Conservation (phyloP, 2,888 invertebrate species). For the Taphrorychus bicolor region DNA sequence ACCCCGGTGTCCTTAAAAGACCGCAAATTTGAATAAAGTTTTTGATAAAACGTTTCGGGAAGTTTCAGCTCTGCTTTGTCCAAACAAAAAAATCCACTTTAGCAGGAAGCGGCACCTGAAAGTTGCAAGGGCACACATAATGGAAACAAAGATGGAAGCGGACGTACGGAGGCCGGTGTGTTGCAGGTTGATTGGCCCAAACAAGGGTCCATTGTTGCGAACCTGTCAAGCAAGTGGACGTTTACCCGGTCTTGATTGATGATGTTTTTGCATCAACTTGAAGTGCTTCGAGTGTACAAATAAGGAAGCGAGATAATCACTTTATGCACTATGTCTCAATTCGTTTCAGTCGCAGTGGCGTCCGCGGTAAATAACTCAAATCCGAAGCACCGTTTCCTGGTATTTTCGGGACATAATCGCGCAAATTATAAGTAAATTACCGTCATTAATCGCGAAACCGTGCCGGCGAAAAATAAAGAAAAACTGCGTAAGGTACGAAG, state of each 20-base stretch:
- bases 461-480: conserved; percentile 31
- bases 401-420: conserved; percentile 21
- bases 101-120: neutral
- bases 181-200: conserved; percentile 46
- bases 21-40: conserved; percentile 41
- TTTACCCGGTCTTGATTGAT: conserved; percentile 50
- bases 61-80: neutral
- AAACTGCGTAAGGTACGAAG: conserved; percentile 35
- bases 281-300: conserved; percentile 26
- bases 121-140: neutral
- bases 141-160: conserved; percentile 17
- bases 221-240: conserved; percentile 46
- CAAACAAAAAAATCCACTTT: neutral
- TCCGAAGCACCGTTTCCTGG: conserved; percentile 7
- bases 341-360: neutral
- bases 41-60: conserved; percentile 17
- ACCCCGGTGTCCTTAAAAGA: conserved; percentile 38
- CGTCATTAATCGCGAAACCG: conserved; percentile 28
- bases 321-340: conserved; percentile 9
- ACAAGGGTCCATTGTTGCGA: conserved; percentile 38
- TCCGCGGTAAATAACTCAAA: conserved; percentile 12
- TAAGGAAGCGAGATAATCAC: conserved; percentile 27
- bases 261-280: conserved; percentile 38
- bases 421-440: conserved; percentile 37
- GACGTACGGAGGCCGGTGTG: conserved; percentile 38